Evolutionary conservation across 2,797 vertebrate species (phyloP).

Genomic region (Bucorvus abyssinicus): DNA sequence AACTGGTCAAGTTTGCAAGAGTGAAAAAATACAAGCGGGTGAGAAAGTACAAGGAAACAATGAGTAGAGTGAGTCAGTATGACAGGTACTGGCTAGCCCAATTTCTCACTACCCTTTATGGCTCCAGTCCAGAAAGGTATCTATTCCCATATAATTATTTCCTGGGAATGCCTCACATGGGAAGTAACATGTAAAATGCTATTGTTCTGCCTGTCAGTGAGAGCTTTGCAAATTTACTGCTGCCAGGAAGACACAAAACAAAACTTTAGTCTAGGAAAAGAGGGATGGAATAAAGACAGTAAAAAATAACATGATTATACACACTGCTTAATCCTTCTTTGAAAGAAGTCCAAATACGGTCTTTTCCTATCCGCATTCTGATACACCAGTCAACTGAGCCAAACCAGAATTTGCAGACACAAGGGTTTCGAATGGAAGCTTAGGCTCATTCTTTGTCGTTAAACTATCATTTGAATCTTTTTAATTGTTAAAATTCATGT

Average conservation of each 20-base stretch:
- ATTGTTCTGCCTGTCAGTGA: not conserved
- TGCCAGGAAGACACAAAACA: slow-evolving; percentile 4
- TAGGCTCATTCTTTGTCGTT: not conserved
- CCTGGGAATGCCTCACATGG: slow-evolving; percentile 21
- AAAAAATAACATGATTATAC: not conserved
- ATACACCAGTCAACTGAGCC: not conserved
- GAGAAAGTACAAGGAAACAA: not conserved
- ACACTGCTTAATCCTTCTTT: not conserved
- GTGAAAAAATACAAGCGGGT: not conserved
- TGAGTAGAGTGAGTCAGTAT: not conserved
- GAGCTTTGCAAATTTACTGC: slow-evolving; percentile 7
- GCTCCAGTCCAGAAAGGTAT: not conserved
- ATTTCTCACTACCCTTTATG: not conserved
- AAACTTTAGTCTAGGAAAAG: not conserved
- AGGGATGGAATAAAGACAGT: not conserved
- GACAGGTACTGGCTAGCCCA: slow-evolving; percentile 25
- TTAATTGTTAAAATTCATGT: not conserved
- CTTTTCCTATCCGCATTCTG: not conserved
- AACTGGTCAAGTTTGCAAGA: not conserved
- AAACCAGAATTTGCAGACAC: not conserved
- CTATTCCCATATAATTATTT: slow-evolving; percentile 19
- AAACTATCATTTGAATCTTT: not conserved
- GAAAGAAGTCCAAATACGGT: not conserved
- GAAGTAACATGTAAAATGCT: not conserved
- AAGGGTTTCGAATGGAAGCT: slow-evolving; percentile 1